Base-by-base conservation (phyloP, 2,888 invertebrate species). In the Chloroclysta siterata region DNA sequence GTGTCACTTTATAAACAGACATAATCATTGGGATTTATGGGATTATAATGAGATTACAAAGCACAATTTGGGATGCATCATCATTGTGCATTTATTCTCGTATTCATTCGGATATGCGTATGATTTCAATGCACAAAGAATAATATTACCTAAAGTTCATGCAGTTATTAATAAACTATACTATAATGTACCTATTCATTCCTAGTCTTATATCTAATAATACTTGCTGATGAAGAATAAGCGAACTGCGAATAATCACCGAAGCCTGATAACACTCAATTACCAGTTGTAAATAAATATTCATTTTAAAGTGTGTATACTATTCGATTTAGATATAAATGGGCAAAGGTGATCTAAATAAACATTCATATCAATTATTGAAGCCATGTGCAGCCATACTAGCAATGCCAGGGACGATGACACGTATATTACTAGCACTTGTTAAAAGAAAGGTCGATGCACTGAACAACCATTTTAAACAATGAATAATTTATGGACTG, bases 291-390 rank as follows among this genome's bases (percentile, higher is more conserved):
- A 28, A 48, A 48, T 28, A 48, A 48, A 28, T 48, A 28, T 13
- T 50, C 14, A 48, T 48, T 13, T 28, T 50, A 72, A 73, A 78
- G 75, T 77, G 75, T 67, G 67, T 73, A 68, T 68, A 70, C n/a
- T 51, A 8, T 36, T 22, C 33, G 48, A 14, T 50, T 53, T 54
- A 56, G 58, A 70, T 63, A 39, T 48, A 69, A 72, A 74, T 63
- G 71, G 65, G 68, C 70, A 72, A 71, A 70, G 65, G 72, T 77
- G 77, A 76, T 81, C 47, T 64, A 48, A 80, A 75, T 78, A 75
- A 77, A 78, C 72, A 76, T 77, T 78, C 74, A 70, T 76, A 78
- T 80, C 77, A 75, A 76, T 81, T 78, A 46, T 75, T 64, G 58
- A 72, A 73, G 79, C 77, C 39, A 55, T 57, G 65, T 48, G 22